Conservation (phyloP, 2,113 vertebrate species). For the Takifugu flavidus region DNA sequence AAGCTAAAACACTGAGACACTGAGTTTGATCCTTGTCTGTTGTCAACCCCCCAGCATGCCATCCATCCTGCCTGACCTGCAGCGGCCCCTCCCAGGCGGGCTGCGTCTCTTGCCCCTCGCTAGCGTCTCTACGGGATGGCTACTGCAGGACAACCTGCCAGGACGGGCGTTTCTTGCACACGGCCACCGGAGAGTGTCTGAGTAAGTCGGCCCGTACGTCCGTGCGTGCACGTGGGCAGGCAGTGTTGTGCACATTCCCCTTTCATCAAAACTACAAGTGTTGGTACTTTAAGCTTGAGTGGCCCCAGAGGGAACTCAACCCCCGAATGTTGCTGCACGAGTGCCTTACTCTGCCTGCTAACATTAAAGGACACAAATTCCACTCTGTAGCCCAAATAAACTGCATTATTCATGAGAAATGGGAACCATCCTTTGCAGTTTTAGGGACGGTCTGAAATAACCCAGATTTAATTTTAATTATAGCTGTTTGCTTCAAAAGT, state of each 20-base stretch:
- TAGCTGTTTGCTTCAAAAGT: no score
- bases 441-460: neutral
- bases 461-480: neutral
- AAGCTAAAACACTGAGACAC: no score
- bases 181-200: slow-evolving; percentile 36
- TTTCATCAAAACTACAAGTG: slow-evolving; percentile 9
- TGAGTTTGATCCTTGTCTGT: neutral
- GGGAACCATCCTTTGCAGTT: neutral
- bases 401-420: slow-evolving; percentile 27
- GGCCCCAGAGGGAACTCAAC: slow-evolving; percentile 9
- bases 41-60: slow-evolving; percentile 43
- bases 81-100: slow-evolving; percentile 60
- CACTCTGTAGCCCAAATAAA: neutral
- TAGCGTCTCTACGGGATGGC: slow-evolving; percentile 41
- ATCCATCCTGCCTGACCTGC: slow-evolving; percentile 61
- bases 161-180: slow-evolving; percentile 50
- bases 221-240: neutral
- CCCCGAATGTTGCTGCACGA: neutral
- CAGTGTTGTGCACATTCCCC: neutral
- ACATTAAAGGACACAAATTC: neutral
- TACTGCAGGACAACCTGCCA: slow-evolving; percentile 57
- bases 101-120: slow-evolving; percentile 55
- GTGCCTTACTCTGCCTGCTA: slow-evolving; percentile 3
- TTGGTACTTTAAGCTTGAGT: slow-evolving; percentile 17
- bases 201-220: slow-evolving; percentile 44